Conservation (phyloP, 2,113 vertebrate genomes). For the Tetraodon nigroviridis region DNA sequence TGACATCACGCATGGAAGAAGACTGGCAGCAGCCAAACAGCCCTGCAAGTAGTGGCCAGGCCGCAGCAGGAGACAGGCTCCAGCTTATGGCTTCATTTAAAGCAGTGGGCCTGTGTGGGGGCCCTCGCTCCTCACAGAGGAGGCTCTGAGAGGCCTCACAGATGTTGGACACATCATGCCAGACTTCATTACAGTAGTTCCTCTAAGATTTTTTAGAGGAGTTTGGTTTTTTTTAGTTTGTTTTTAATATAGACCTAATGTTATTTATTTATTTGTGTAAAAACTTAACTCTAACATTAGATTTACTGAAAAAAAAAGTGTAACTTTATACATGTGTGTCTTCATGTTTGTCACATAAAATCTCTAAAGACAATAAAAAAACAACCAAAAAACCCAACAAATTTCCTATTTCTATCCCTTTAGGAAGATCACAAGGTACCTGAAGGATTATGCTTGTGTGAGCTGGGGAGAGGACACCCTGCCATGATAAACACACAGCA, state of each 20-base stretch:
- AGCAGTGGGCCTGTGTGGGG: constrained; percentile 51
- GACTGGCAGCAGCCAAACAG: constrained; percentile 44
- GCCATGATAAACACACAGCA: constrained; percentile 52
- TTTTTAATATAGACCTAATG: too few relatives aligned
- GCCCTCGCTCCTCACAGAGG: constrained; percentile 40
- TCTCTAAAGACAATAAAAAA: neutral
- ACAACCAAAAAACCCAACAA: too few relatives aligned
- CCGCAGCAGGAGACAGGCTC: constrained; percentile 62
- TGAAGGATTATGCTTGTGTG: constrained; percentile 18
- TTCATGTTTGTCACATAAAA: constrained; percentile 1
- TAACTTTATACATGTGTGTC: neutral
- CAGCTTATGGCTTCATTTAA: constrained; percentile 67
- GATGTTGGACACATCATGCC: constrained; percentile 18
- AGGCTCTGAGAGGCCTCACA: constrained; percentile 54
- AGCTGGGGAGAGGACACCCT: constrained; percentile 28
- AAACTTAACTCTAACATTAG: neutral
- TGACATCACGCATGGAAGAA: constrained; percentile 32
- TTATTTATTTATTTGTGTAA: too few relatives aligned
- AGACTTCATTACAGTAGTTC: constrained; percentile 7
- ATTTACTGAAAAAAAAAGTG: neutral
- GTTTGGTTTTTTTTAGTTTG: too few relatives aligned
- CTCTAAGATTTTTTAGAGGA: too few relatives aligned
- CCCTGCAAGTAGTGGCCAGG: constrained; percentile 51
- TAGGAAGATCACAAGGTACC: neutral
- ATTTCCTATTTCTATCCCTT: constrained; percentile 14